phyloP scores from a whole-genome alignment of 2,888 invertebrate genomes.

The Lepidonotus clava region DNA sequence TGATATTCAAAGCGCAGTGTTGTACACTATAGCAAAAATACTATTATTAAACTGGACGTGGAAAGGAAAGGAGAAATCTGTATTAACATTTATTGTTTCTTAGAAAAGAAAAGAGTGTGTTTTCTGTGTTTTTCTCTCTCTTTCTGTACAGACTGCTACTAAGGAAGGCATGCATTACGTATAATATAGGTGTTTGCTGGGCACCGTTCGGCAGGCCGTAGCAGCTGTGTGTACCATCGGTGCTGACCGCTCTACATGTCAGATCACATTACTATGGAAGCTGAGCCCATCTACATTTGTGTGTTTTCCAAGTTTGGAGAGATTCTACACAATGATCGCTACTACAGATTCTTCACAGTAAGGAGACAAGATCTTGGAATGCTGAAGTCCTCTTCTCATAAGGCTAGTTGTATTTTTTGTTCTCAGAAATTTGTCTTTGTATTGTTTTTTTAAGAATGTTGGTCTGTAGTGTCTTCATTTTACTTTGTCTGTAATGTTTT shows the following conservation, averaged over 20 bases:
- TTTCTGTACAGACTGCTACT: not conserved
- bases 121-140: not conserved
- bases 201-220: constrained; percentile 5
- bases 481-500: not conserved
- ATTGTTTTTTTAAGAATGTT: not conserved
- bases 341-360: constrained; percentile 32
- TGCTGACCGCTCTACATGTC: not conserved
- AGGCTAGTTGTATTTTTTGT: constrained; percentile 27
- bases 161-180: constrained; percentile 20
- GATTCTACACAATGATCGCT: constrained; percentile 3
- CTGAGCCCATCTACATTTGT: constrained; percentile 1
- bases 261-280: not conserved
- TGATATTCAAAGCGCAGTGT: constrained; percentile 17
- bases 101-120: not conserved
- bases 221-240: constrained; percentile 33
- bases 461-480: not conserved
- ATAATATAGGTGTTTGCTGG: constrained; percentile 1
- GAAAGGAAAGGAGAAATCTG: not conserved
- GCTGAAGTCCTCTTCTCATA: constrained; percentile 23
- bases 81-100: not conserved
- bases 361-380: constrained; percentile 14
- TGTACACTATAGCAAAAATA: constrained; percentile 22
- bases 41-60: constrained; percentile 24
- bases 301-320: constrained; percentile 18
- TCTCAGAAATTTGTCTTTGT: not conserved